Evolutionary conservation across 1,140 invertebrate species (phyloP), one percentile per base, ranked within the genome.

Genomic region (Brachionus manjavacas): DNA sequence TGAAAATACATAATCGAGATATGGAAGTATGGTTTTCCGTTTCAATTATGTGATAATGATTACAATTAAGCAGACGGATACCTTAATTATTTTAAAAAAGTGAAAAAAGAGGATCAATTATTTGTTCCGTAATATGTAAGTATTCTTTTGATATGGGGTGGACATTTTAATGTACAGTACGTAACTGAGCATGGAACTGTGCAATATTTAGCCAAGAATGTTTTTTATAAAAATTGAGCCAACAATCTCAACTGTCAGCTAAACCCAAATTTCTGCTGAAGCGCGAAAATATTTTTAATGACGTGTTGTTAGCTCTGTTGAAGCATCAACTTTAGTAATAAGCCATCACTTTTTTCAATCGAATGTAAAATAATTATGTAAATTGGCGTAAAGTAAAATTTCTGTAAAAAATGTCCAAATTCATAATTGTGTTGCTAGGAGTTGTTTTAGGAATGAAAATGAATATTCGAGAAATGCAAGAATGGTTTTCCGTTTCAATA

Each of bases 211-310:
- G 64, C 28, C 20, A 68, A 68, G 28, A 31, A 68, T 68, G 28
- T 68, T 64, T 64, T n/a, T 14, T n/a, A n/a, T n/a, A n/a, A 64
- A 64, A 64, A 25, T 64, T 68, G 64, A 68, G 23, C 64, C 64
- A 25, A 68, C 64, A 68, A 31, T 68, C 31, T 28, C 28, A 28
- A 28, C 28, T 28, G 28, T 28, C 1, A 28, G 3, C 1, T 3
- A 28, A 28, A 28, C 28, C 28, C 1, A 28, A 28, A 28, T 28
- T 28, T 28, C 28, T 2, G 3, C 28, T 28, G 28, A 28, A 68
- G 64, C 31, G 20, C 64, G 28, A 28, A 23, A 28, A 25, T 68
- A 68, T 68, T 68, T 68, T 68, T 25, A 68, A 28, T 68, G 64
- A 2, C 28, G 28, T 28, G 28, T 28, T 28, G 28, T 28, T 28